A percentile compares a stretch with the other conserved stretches of the same genome.
These are phyloP conservation scores for Hydractinia echinata DNA, from an alignment of 30 jellyfish, hydroid and myxozoan genomes.

Conservation along the genomic window DNA sequence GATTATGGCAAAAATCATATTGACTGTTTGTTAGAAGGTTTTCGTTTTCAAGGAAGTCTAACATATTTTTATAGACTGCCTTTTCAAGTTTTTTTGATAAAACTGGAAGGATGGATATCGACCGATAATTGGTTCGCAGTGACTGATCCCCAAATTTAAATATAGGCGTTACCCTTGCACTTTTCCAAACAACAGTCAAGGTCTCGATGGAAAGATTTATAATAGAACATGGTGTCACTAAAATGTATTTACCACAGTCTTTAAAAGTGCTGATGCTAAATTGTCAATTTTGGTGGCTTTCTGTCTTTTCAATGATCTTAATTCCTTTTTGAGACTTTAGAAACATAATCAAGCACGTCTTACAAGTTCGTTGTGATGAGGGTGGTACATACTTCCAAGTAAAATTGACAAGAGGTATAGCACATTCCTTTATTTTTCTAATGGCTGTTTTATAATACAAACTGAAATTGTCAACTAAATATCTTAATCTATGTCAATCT, in stretches of 20 bases:
- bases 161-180: no score
- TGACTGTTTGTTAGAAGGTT: no score
- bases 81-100: no score
- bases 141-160: no score
- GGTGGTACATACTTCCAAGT: neutral
- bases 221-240: neutral
- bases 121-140: no score
- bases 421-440: neutral
- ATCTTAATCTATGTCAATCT: no score
- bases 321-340: neutral
- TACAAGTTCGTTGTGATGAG: neutral
- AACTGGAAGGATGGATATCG: no score
- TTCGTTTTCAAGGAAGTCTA: no score
- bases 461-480: neutral
- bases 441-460: neutral
- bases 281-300: slow-evolving; percentile 5
- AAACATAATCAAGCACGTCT: neutral
- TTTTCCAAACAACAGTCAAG: no score
- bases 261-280: slow-evolving; percentile 4
- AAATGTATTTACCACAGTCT: neutral
- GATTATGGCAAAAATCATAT: no score
- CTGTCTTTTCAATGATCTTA: slow-evolving; percentile 9
- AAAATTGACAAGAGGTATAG: slow-evolving; percentile 2
- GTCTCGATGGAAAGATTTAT: slow-evolving; percentile 1
- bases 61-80: no score